A percentile compares a stretch with the other conserved stretches of the same genome.
These are phyloP conservation scores for Lasiommata megera DNA, from an alignment of 2,888 invertebrate genomes.

Conservation along the genomic window DNA sequence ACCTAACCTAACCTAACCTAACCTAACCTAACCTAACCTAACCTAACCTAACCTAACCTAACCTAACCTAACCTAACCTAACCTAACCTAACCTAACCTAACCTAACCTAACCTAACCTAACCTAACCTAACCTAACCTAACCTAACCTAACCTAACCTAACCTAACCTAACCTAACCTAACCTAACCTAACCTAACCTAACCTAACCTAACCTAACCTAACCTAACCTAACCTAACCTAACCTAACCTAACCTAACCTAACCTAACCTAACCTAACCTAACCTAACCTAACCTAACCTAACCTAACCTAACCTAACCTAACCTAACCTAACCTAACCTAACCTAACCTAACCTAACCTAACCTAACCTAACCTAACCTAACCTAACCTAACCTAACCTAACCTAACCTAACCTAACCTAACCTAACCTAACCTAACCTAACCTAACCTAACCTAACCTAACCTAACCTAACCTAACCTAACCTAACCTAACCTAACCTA, in stretches of 20 bases:
- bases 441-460: constrained; percentile 31
- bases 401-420: constrained; percentile 30
- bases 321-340: too few species aligned
- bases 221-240: too few species aligned
- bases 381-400: constrained; percentile 34
- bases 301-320: too few species aligned
- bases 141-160: constrained; percentile 32
- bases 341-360: too few species aligned
- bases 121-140: constrained; percentile 30
- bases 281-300: too few species aligned
- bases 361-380: constrained; percentile 30
- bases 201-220: too few species aligned
- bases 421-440: constrained; percentile 28
- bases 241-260: too few species aligned
- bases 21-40: background rate
- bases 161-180: constrained; percentile 29
- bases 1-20: background rate
- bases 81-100: constrained; percentile 26
- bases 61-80: background rate
- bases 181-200: too few species aligned
- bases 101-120: constrained; percentile 27
- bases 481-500: constrained; percentile 29
- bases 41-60: background rate
- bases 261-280: too few species aligned
- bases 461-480: constrained; percentile 29